These are phyloP conservation scores for Drosophila anomalata DNA, from an alignment of 2,888 invertebrate genomes.

Conservation along the genomic window DNA sequence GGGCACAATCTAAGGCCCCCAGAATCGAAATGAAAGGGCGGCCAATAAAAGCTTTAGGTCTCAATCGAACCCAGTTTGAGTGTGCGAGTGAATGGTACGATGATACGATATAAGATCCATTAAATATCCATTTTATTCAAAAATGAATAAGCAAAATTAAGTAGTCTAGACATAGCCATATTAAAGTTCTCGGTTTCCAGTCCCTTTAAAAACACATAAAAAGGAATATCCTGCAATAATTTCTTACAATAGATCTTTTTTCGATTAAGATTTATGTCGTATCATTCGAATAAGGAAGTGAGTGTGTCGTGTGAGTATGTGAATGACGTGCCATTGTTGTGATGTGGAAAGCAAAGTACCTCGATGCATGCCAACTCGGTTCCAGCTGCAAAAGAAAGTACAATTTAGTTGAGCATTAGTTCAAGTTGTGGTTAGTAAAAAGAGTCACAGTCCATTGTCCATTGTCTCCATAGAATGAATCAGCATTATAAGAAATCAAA, in stretches of 20 bases:
- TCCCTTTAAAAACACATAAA: not conserved
- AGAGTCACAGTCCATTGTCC: slow-evolving; percentile 20
- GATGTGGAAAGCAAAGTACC: slow-evolving; percentile 70
- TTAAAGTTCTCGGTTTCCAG: not conserved
- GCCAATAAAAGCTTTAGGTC: slow-evolving; percentile 57
- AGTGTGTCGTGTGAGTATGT: slow-evolving; percentile 15
- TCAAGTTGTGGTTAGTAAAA: slow-evolving; percentile 24
- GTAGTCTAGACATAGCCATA: too few species aligned
- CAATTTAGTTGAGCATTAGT: slow-evolving; percentile 69
- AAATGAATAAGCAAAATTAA: not conserved
- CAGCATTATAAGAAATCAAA: slow-evolving; percentile 4
- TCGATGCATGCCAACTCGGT: slow-evolving; percentile 64
- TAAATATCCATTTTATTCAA: slow-evolving; percentile 2
- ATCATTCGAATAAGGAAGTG: slow-evolving; percentile 11
- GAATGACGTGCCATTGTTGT: slow-evolving; percentile 58
- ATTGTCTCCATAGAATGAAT: slow-evolving; percentile 22
- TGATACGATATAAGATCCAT: not conserved
- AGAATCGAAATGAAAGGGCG: not conserved
- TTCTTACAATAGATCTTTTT: too few species aligned
- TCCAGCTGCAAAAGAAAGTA: slow-evolving; percentile 75
- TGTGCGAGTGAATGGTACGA: slow-evolving; percentile 8
- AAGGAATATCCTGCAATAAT: too few species aligned
- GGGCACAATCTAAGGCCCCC: slow-evolving; percentile 79
- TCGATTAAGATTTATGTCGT: not conserved
- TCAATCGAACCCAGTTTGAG: slow-evolving; percentile 28